These are phyloP conservation scores for Ichneumon xanthorius DNA, from an alignment of 2,888 invertebrate species.

Conservation along the genomic window DNA sequence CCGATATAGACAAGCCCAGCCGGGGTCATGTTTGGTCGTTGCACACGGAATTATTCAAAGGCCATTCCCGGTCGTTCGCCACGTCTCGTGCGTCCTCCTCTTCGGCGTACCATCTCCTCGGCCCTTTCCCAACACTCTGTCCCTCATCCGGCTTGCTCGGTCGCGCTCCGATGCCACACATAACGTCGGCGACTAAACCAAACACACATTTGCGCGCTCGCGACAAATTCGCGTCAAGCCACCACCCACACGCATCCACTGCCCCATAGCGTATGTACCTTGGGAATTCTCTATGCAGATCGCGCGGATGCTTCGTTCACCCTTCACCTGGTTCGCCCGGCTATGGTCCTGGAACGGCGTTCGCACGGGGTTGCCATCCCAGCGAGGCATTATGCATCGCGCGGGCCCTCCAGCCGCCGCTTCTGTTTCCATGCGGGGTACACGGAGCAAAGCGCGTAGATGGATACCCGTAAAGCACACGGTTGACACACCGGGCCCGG, in stretches of 20 bases:
- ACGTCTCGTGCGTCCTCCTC: conserved; percentile 38
- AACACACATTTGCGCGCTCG: conserved; percentile 48
- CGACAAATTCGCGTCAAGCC: conserved; percentile 44
- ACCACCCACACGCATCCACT: not conserved
- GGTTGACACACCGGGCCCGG: not conserved
- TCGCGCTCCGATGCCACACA: conserved; percentile 22
- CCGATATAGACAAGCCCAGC: conserved; percentile 21
- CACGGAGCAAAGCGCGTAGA: conserved; percentile 34
- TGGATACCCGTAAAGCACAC: conserved; percentile 38
- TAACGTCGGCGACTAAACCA: conserved; percentile 37
- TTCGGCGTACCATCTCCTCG: conserved; percentile 21
- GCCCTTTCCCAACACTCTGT: conserved; percentile 6
- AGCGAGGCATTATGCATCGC: conserved; percentile 36
- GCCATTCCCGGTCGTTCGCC: conserved; percentile 29
- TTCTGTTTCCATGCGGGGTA: conserved; percentile 11
- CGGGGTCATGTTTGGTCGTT: conserved; percentile 69
- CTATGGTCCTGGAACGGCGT: conserved; percentile 1
- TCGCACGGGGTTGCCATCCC: conserved; percentile 46
- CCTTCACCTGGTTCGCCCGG: conserved; percentile 17
- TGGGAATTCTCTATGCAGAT: conserved; percentile 45
- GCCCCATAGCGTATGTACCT: not conserved
- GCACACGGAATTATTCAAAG: conserved; percentile 69
- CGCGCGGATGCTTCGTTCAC: conserved; percentile 21
- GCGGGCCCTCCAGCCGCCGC: not conserved
- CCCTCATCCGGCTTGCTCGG: conserved; percentile 30